Conservation (phyloP, 2,113 vertebrate species). For the Nycticryphes semicollaris region DNA sequence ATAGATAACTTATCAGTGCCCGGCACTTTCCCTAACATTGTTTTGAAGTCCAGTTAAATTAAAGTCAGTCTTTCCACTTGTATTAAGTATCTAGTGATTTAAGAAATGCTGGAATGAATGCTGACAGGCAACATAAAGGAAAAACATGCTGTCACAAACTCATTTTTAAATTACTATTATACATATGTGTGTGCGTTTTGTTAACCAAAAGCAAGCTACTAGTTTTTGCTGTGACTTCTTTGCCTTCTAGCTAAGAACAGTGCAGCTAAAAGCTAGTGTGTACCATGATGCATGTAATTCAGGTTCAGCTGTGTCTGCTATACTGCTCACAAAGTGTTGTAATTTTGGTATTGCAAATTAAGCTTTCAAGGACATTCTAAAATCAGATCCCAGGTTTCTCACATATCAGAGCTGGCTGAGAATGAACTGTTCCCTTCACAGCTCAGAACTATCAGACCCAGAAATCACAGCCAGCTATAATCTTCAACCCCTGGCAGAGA, state of each 20-base stretch:
- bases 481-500: neutral
- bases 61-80: neutral
- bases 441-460: neutral
- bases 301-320: neutral
- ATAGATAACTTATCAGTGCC: neutral
- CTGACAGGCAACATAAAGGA: neutral
- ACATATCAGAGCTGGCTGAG: neutral
- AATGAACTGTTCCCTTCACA: constrained; percentile 29
- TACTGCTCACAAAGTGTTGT: neutral
- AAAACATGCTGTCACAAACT: neutral
- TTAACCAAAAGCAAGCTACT: neutral
- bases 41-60: neutral
- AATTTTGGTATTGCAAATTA: neutral
- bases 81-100: neutral
- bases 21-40: neutral
- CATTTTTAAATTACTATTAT: neutral
- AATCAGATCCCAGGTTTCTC: constrained; percentile 29
- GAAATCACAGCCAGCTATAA: constrained; percentile 33
- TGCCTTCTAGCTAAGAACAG: neutral
- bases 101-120: neutral
- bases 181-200: neutral
- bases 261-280: neutral
- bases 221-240: neutral
- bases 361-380: neutral
- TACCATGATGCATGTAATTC: neutral